Conservation (phyloP, 2,888 invertebrate genomes). For the Lochmaea capreae region DNA sequence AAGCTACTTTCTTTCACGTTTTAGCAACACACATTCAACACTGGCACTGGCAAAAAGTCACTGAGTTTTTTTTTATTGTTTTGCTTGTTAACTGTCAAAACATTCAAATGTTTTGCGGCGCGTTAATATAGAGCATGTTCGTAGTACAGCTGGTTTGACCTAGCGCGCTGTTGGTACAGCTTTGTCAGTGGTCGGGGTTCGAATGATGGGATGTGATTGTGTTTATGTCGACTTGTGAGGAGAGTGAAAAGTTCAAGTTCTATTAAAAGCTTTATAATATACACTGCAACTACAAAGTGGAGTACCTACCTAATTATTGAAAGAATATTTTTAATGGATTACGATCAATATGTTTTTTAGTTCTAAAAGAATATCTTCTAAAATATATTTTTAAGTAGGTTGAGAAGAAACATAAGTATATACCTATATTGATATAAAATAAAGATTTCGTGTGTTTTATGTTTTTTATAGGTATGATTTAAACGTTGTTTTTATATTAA, state of each 20-base stretch:
- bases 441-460: too few species aligned
- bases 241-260: constrained; percentile 23
- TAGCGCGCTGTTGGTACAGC: background rate
- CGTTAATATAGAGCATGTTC: constrained; percentile 11
- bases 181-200: constrained; percentile 10
- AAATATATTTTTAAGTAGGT: too few species aligned
- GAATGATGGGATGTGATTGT: constrained; percentile 19
- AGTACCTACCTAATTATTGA: background rate
- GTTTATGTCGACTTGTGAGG: constrained; percentile 10
- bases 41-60: constrained; percentile 6
- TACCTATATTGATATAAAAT: too few species aligned
- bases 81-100: constrained; percentile 11
- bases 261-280: background rate
- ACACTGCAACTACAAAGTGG: constrained; percentile 9
- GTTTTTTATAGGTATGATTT: too few species aligned
- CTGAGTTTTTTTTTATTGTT: background rate
- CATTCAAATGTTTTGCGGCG: constrained; percentile 12
- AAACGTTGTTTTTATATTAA: too few species aligned
- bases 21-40: background rate
- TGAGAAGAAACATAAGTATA: too few species aligned
- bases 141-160: background rate
- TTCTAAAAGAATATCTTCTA: too few species aligned
- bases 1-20: constrained; percentile 33
- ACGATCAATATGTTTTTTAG: too few species aligned
- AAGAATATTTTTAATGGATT: background rate